Percentiles rank a stretch among this genome's conserved stretches.
Conservation (phyloP, 30 jellyfish, hydroid and myxozoan genomes). For the Turritopsis rubra region DNA sequence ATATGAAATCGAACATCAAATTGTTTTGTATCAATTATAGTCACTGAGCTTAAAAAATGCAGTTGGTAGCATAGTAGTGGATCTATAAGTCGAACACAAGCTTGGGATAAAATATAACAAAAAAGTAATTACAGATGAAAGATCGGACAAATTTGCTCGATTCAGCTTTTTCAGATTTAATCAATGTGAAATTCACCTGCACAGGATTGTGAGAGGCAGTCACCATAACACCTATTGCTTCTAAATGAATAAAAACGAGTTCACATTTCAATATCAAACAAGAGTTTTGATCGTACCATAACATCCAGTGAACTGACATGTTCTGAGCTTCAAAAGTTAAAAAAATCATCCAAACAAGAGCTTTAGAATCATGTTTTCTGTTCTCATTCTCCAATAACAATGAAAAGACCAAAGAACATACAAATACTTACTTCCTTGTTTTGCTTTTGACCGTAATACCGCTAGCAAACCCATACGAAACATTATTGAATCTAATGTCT, state of each 20-base stretch:
- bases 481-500: constrained; percentile 51
- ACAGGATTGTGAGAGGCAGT: constrained; percentile 95
- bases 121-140: too few species aligned
- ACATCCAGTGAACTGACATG: too few species aligned
- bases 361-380: too few species aligned
- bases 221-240: constrained; percentile 94
- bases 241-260: constrained; percentile 25
- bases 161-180: not conserved
- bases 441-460: constrained; percentile 73
- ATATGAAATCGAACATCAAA: too few species aligned
- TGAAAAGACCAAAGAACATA: not conserved
- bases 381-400: too few species aligned
- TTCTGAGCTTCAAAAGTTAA: too few species aligned
- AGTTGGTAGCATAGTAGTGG: too few species aligned
- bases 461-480: constrained; percentile 77
- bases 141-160: not conserved
- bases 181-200: constrained; percentile 43
- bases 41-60: not conserved
- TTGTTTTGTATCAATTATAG: not conserved
- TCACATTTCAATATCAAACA: not conserved
- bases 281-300: too few species aligned
- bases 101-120: too few species aligned
- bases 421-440: constrained; percentile 56
- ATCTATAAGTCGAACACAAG: too few species aligned
- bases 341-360: too few species aligned